A percentile compares a stretch with the other conserved stretches of the same genome.
Evolutionary conservation across 1,140 invertebrate genomes (phyloP).

Genomic region (Brachionus paranguensis): DNA sequence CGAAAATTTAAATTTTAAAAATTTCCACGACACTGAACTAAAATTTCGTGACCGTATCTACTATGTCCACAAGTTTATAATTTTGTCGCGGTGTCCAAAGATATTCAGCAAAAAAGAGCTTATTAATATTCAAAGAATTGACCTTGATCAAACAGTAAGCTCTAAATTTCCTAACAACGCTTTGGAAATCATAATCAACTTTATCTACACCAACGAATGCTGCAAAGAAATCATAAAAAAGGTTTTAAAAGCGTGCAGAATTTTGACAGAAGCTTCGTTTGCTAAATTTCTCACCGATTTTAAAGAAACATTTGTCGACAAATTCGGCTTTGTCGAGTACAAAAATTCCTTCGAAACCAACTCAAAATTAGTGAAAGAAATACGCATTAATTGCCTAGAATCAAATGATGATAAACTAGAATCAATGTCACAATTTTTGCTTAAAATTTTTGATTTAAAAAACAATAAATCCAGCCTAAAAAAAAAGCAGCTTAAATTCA

Average conservation of each 20-base stretch:
- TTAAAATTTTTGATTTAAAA: conserved; percentile 29
- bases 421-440: not conserved
- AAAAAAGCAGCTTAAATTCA: conserved; percentile 21
- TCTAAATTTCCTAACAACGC: not conserved
- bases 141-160: not conserved
- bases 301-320: conserved; percentile 28
- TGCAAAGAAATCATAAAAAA: not conserved
- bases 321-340: conserved; percentile 10
- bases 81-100: not conserved
- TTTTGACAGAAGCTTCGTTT: not conserved
- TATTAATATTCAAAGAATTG: not conserved
- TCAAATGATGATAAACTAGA: conserved; percentile 9
- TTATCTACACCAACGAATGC: not conserved
- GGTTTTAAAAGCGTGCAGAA: not conserved
- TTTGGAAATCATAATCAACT: conserved; percentile 1
- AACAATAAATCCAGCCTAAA: not conserved
- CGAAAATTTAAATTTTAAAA: not conserved
- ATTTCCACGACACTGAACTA: not conserved
- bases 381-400: not conserved
- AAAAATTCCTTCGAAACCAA: not conserved
- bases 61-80: not conserved
- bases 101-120: not conserved
- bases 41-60: not conserved
- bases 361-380: not conserved
- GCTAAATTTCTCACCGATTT: not conserved